These are phyloP conservation scores for Tenthredo amoena DNA, from an alignment of 2,888 invertebrate genomes.

Conservation along the genomic window DNA sequence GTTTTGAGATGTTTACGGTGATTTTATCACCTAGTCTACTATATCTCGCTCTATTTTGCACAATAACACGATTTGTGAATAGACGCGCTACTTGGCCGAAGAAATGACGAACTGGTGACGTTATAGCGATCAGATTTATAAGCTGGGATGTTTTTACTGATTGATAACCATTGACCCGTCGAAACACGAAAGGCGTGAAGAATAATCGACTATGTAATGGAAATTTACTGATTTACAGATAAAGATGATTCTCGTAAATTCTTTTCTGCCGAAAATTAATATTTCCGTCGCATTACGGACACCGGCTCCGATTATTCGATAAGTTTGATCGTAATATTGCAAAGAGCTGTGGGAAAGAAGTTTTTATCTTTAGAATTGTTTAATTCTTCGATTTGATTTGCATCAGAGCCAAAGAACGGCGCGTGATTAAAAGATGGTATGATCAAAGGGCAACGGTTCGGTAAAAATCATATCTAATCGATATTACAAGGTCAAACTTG, in stretches of 20 bases:
- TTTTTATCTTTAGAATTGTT: not conserved
- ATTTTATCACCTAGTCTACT: not conserved
- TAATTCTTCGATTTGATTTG: not conserved
- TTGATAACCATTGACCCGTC: constrained; percentile 1
- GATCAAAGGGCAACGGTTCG: not conserved
- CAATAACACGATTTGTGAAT: not conserved
- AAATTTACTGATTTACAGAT: not conserved
- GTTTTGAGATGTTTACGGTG: not conserved
- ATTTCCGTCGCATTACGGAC: not conserved
- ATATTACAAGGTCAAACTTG: constrained; percentile 4
- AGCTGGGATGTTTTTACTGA: not conserved
- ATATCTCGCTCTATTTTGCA: not conserved
- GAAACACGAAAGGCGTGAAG: not conserved
- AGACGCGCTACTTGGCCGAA: not conserved
- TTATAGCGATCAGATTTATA: not conserved
- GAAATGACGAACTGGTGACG: not conserved
- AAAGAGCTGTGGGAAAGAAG: no score
- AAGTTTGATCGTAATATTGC: no score
- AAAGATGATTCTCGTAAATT: not conserved
- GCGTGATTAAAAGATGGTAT: not conserved
- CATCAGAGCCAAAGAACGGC: constrained; percentile 10
- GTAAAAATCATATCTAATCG: constrained; percentile 3
- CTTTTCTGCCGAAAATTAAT: not conserved
- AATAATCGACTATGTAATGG: not conserved
- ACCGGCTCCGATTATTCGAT: not conserved